Evolutionary conservation across 2,888 invertebrate species (phyloP).

Genomic region (Scaptomyza cyrtandrae): DNA sequence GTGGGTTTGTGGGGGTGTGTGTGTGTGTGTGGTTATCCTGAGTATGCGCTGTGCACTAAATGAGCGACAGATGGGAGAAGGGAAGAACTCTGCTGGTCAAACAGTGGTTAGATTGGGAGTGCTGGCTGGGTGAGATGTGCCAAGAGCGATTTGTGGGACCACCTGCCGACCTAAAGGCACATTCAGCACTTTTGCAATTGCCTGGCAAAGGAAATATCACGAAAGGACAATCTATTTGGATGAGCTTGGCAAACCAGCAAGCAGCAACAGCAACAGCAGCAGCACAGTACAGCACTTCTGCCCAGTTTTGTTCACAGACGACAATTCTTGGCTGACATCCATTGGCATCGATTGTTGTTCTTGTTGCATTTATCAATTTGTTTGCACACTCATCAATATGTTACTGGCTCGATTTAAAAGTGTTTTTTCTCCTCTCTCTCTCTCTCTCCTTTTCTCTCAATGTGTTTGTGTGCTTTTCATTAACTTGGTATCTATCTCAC

Average conservation of each 20-base stretch:
- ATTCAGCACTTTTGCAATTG: constrained; percentile 69
- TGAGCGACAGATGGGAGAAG: constrained; percentile 25
- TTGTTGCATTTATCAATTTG: constrained; percentile 71
- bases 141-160: constrained; percentile 32
- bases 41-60: constrained; percentile 24
- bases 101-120: not conserved
- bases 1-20: constrained; percentile 1
- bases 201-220: constrained; percentile 20
- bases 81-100: not conserved
- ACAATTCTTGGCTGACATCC: constrained; percentile 2
- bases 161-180: constrained; percentile 62
- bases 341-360: constrained; percentile 38
- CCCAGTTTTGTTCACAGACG: not conserved
- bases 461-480: constrained; percentile 35
- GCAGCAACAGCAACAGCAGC: constrained; percentile 1
- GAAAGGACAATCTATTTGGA: constrained; percentile 58
- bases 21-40: constrained; percentile 11
- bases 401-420: constrained; percentile 29
- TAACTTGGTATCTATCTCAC: constrained; percentile 13
- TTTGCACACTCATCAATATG: constrained; percentile 72
- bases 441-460: not conserved
- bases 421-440: not conserved
- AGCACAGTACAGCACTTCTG: not conserved
- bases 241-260: constrained; percentile 34
- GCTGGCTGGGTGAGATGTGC: not conserved